Evolutionary conservation across 2,888 invertebrate species (phyloP).

Genomic region (Acrocyrtus sp.): DNA sequence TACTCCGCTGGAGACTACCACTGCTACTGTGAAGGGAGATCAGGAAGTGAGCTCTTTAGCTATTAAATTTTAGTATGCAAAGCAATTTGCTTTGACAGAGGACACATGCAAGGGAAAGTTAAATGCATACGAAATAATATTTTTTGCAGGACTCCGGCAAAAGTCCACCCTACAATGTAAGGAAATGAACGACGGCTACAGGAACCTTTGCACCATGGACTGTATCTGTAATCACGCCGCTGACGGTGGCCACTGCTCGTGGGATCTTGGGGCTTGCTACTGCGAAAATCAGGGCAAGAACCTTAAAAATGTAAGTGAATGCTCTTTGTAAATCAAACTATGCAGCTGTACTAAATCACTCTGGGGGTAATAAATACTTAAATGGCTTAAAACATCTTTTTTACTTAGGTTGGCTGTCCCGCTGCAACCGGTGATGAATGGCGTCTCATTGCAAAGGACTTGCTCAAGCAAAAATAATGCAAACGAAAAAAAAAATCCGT

Average conservation of each 20-base stretch:
- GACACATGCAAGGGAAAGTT: not conserved
- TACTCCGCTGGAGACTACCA: constrained; percentile 25
- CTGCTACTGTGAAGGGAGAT: constrained; percentile 32
- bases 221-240: constrained; percentile 33
- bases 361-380: not conserved
- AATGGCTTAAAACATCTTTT: not conserved
- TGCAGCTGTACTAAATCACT: not conserved
- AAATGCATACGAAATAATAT: constrained; percentile 6
- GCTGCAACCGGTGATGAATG: constrained; percentile 4
- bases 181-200: constrained; percentile 15
- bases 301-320: constrained; percentile 9
- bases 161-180: constrained; percentile 25
- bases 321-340: not conserved
- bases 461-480: no score
- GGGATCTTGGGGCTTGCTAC: constrained; percentile 26
- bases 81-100: not conserved
- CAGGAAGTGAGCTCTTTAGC: constrained; percentile 22
- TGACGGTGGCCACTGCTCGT: constrained; percentile 29
- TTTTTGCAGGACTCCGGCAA: constrained; percentile 1
- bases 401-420: constrained; percentile 16
- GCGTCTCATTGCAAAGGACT: constrained; percentile 4
- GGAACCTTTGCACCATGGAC: constrained; percentile 25
- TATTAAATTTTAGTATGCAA: no score
- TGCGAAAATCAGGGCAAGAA: constrained; percentile 31
- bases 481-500: no score